phyloP scores from a whole-genome alignment of 1,140 invertebrate genomes.

The Sitodiplosis mosellana region DNA sequence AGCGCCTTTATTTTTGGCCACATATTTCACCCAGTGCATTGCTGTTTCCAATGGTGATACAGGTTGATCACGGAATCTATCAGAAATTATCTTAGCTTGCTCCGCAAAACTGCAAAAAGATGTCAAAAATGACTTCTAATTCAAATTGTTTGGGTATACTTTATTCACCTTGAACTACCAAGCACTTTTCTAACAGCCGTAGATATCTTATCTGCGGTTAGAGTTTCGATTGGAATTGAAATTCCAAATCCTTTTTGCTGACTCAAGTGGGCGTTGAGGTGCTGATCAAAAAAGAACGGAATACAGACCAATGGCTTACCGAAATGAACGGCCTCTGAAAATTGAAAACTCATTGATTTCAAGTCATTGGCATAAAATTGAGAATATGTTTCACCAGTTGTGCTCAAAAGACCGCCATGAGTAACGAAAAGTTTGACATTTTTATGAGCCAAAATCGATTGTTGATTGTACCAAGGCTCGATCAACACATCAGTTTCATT shows the following conservation, averaged over 20 bases:
- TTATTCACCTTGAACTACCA: no score
- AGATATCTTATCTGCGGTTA: no score
- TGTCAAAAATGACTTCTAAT: no score
- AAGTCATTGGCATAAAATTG: no score
- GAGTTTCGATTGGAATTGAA: no score
- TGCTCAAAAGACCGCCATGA: constrained; percentile 46
- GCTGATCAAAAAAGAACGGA: constrained; percentile 40
- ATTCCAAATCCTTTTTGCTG: no score
- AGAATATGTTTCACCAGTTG: constrained; percentile 12
- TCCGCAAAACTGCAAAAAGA: no score
- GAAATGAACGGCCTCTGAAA: constrained; percentile 36
- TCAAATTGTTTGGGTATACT: no score
- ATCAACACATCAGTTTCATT: constrained; percentile 30
- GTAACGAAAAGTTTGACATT: constrained; percentile 42
- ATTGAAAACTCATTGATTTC: no score
- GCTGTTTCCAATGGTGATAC: constrained; percentile 30
- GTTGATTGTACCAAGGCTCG: constrained; percentile 41
- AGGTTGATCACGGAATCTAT: constrained; percentile 30
- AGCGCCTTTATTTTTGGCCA: constrained; percentile 28
- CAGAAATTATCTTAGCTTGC: no score
- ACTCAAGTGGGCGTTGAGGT: no score
- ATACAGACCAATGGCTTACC: constrained; percentile 44
- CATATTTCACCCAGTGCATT: constrained; percentile 34
- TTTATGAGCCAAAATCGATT: constrained; percentile 38
- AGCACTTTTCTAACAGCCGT: no score